Conservation (phyloP, 2,113 vertebrate genomes). For the Perca flavescens region DNA sequence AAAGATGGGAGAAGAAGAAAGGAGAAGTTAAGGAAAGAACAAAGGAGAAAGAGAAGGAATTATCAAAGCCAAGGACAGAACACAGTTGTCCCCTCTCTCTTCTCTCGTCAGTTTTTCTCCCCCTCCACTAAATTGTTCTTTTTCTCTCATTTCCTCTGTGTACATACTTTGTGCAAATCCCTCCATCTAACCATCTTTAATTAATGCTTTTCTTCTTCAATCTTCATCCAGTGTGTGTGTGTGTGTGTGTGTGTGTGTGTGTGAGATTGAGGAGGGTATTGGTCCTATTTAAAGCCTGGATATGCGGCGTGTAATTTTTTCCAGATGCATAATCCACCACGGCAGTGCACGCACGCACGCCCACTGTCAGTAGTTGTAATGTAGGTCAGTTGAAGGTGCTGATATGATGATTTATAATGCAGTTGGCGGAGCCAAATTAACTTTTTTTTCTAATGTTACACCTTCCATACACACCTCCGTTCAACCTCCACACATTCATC, state of each 20-base stretch:
- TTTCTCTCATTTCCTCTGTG: conserved; percentile 10
- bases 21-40: neutral
- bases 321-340: conserved; percentile 12
- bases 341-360: neutral
- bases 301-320: neutral
- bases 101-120: too few species aligned
- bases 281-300: too few species aligned
- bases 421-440: neutral
- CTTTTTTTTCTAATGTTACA: neutral
- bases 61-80: too few species aligned
- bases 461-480: neutral
- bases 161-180: conserved; percentile 12
- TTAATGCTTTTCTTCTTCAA: neutral
- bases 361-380: conserved; percentile 14
- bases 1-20: neutral
- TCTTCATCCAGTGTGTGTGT: conserved; percentile 9
- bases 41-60: neutral
- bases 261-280: neutral
- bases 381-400: conserved; percentile 40
- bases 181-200: conserved; percentile 37
- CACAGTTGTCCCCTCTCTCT: too few species aligned
- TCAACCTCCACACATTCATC: neutral
- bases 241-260: neutral
- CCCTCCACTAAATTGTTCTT: neutral
- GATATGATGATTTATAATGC: neutral